Percentiles rank a stretch among this genome's conserved stretches.
phyloP scores from a whole-genome alignment of 2,113 vertebrate species.

The Plotosus lineatus region DNA sequence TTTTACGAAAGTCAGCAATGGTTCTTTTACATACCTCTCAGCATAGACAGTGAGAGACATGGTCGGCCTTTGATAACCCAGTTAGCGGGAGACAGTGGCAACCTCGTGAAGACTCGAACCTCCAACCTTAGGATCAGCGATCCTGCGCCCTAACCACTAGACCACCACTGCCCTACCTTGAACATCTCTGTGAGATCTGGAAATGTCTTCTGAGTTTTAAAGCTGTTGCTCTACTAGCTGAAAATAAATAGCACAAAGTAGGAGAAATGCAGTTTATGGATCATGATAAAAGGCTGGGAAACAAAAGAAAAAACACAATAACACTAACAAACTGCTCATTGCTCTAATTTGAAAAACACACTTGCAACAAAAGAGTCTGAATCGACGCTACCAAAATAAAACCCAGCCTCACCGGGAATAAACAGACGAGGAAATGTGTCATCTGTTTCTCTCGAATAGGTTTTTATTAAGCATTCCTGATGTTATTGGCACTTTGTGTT shows the following conservation, averaged over 20 bases:
- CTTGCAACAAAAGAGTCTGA: slow-evolving; percentile 28
- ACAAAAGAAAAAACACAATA: slow-evolving; percentile 18
- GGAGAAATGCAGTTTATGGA: slow-evolving; percentile 19
- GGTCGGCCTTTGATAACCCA: no score
- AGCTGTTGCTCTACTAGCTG: not conserved
- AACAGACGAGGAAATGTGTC: slow-evolving; percentile 5
- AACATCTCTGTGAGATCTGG: not conserved
- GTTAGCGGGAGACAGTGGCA: no score
- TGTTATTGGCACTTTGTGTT: slow-evolving; percentile 29
- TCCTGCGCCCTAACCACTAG: no score
- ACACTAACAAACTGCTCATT: slow-evolving; percentile 3
- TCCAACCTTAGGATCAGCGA: no score
- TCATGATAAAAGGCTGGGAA: slow-evolving; percentile 5
- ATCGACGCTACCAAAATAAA: slow-evolving; percentile 47
- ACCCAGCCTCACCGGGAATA: slow-evolving; percentile 20
- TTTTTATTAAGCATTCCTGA: slow-evolving; percentile 46
- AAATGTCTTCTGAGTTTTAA: not conserved
- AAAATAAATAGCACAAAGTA: not conserved
- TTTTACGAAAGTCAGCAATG: no score
- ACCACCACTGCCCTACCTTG: no score
- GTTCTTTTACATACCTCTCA: no score
- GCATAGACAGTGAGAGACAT: no score
- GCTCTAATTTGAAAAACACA: slow-evolving; percentile 38
- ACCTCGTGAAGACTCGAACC: no score
- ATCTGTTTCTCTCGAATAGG: slow-evolving; percentile 42